Conservation (phyloP, 1,140 invertebrate genomes). For the Psilanteris sp. region DNA sequence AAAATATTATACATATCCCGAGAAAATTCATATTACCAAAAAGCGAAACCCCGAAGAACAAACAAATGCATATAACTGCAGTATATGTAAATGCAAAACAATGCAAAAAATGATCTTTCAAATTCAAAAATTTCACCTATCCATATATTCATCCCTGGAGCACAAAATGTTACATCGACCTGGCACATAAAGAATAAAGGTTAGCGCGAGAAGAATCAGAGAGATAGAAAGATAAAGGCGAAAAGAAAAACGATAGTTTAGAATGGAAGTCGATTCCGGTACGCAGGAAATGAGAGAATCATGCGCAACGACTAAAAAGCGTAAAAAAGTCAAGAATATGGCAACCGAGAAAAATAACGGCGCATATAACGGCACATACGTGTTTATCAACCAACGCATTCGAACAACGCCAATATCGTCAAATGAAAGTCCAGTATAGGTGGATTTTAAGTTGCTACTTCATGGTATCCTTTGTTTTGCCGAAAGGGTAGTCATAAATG, state of each 20-base stretch:
- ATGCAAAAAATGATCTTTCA: constrained; percentile 34
- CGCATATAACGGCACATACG: background rate
- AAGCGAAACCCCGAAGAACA: no score
- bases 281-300: constrained; percentile 64
- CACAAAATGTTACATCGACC: constrained; percentile 49
- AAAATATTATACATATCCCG: no score
- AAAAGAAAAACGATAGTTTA: constrained; percentile 48
- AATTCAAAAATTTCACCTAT: constrained; percentile 40
- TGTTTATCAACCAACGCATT: constrained; percentile 4
- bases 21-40: no score
- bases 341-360: constrained; percentile 29
- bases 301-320: constrained; percentile 52
- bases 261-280: constrained; percentile 57
- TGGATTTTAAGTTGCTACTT: constrained; percentile 49
- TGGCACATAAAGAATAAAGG: constrained; percentile 46
- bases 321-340: constrained; percentile 12
- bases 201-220: constrained; percentile 24
- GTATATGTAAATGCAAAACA: constrained; percentile 37
- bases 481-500: constrained; percentile 31
- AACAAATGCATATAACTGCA: background rate
- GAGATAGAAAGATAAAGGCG: constrained; percentile 36
- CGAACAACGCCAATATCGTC: constrained; percentile 23
- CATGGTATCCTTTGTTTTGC: constrained; percentile 18
- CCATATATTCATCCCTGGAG: constrained; percentile 20
- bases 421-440: constrained; percentile 21